Evolutionary conservation across 2,888 invertebrate genomes (phyloP), one percentile per base, ranked within the genome.

Genomic region (Icerya purchasi): DNA sequence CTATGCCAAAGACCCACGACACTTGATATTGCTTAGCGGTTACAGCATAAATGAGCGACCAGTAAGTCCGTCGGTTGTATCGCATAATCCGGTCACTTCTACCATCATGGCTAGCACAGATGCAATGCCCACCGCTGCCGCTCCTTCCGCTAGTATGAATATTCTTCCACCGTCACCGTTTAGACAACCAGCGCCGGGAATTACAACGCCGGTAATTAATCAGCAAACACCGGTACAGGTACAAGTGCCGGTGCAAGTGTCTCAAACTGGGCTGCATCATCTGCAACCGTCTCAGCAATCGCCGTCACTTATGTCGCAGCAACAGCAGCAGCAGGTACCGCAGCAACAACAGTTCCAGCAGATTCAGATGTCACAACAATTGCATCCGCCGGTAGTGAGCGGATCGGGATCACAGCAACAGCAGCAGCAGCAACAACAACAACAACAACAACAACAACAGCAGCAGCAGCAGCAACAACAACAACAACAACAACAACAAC

Each of bases 1-100:
- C 71, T 94, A 90, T 70, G 89, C 92, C 0, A 87, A 90, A 72
- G 92, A 89, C 71, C 82, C 84, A 0, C 75, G 88, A 3, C 88
- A 89, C 72, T 74, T 88, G 61, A 85, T 89, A 2, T 73, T 89
- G 8, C 72, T 86, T 0, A 83, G 81, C 69, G 85, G 85, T 3
- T 68, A 57, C 64, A 76, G 76, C 67, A 70, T 83, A 5, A 82
- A 83, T 67, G 83, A 83, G 66, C 73, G 82, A n/a, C 81, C 82
- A 1, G 75, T 82, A 5, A 82, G 81, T 69, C 83, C 79, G 2
- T 73, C 74, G 3, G 54, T 68, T n/a, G 68, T 72, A 36, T 64
- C 71, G 1, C 68, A 71, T 5, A 68, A 66, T 23, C 65, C 69
- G 65, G 70, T 69, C 59, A 72, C 66, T 66, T 74, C 72, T 65